Evolutionary conservation across 2,888 invertebrate genomes (phyloP).

Genomic region (Lacanobia wlatinum): DNA sequence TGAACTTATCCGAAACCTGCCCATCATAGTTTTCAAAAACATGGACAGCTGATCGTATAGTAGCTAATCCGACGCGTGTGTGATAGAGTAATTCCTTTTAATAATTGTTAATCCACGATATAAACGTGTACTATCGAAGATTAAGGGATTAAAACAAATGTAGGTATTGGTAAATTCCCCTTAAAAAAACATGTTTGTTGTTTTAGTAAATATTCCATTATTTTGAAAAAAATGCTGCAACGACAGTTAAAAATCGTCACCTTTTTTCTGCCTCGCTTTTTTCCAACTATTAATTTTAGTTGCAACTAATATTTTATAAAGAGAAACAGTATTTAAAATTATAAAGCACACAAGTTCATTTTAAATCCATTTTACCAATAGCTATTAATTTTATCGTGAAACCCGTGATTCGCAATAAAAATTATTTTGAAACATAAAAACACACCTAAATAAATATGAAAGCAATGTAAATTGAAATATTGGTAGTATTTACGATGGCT

Average conservation of each 20-base stretch:
- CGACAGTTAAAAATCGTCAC: neutral
- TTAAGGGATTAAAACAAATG: neutral
- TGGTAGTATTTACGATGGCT: neutral
- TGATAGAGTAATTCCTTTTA: slow-evolving; percentile 11
- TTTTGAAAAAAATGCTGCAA: neutral
- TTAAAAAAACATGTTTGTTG: neutral
- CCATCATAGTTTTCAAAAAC: slow-evolving; percentile 33
- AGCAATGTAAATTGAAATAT: neutral
- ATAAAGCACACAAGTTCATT: neutral
- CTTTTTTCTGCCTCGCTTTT: neutral
- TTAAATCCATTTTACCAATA: neutral
- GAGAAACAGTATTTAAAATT: neutral
- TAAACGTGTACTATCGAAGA: neutral
- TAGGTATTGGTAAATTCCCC: neutral
- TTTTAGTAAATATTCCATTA: neutral
- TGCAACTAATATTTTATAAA: neutral
- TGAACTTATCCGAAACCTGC: neutral
- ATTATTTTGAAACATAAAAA: slow-evolving; percentile 1
- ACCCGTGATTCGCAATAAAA: neutral
- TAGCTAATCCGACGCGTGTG: slow-evolving; percentile 6
- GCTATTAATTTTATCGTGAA: neutral
- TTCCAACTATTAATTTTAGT: neutral
- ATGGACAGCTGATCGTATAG: neutral
- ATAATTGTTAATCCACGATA: slow-evolving; percentile 14
- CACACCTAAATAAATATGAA: neutral